These are phyloP conservation scores for Pluvialis apricaria DNA, from an alignment of 2,113 vertebrate species.

Conservation along the genomic window DNA sequence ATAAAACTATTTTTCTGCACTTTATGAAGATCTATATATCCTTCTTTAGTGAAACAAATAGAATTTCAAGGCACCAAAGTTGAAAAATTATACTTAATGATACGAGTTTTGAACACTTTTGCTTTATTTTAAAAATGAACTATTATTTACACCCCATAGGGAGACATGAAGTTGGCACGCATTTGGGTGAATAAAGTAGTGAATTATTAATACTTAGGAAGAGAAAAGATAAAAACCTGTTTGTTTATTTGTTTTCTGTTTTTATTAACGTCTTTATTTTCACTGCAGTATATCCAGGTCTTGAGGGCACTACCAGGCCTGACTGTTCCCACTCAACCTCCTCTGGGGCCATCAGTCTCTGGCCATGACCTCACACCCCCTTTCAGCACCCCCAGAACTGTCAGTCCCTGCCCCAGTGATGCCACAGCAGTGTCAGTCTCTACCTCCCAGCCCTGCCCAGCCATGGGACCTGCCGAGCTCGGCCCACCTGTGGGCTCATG, in stretches of 20 bases:
- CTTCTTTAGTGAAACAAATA: neutral
- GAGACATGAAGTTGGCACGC: neutral
- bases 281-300: neutral
- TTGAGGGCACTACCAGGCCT: neutral
- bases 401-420: neutral
- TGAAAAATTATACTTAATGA: neutral
- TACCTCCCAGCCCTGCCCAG: neutral
- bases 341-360: fast-evolving
- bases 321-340: neutral
- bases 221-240: neutral
- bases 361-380: fast-evolving
- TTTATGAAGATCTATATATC: neutral
- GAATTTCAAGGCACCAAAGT: neutral
- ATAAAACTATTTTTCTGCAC: neutral
- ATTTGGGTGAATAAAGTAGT: neutral
- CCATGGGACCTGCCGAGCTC: fast-evolving
- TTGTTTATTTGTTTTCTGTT: neutral
- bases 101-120: too few relatives aligned
- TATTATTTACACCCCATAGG: neutral
- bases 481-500: too few relatives aligned
- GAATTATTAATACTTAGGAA: neutral
- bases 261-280: neutral
- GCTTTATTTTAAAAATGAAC: neutral
- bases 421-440: fast-evolving
- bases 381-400: fast-evolving